Evolutionary conservation across 2,797 vertebrate species (phyloP), one percentile per base, ranked within the genome.

Genomic region (Pangasius krempfi): DNA sequence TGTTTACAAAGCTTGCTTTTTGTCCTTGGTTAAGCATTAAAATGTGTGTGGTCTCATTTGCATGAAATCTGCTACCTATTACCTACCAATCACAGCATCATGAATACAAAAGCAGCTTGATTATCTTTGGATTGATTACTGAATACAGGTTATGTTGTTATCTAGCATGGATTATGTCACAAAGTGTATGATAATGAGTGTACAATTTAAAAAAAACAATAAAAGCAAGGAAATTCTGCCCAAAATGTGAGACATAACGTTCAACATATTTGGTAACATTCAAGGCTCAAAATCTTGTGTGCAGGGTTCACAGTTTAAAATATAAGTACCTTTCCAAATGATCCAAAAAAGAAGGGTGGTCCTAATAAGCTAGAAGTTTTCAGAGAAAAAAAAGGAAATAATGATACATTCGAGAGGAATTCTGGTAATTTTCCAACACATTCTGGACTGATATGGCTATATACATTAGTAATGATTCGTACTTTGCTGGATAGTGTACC

Each of bases 371-470:
- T 76, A 76, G 54, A 50, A 33, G 40, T 62, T 78, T 86, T 64
- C 60, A 88, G 62, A 91, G 60, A 27, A 64, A 92, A 70, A 89
- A 44, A 80, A 85, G 62, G 56, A 44, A 88, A 68, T 83, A 84
- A 89, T 54, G 72, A 91, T 92, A 89, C 81, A 79, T 89, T 89
- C 79, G 54, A 86, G 70, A 85, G 86, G 73, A 87, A 87, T 89
- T 92, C 64, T 87, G 88, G 89, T 89, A 1, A 83, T 89, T 92
- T 89, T 75, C 85, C 72, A 91, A 89, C 84, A 91, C 64, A 82
- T 72, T 90, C 86, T 66, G 87, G 87, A 92, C 83, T 89, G 91
- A 64, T 91, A 92, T 93, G 60, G 81, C 79, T 94, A 93, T 90
- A 92, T 91, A 93, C 88, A 92, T 88, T 88, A 86, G 70, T 73